A percentile compares a stretch with the other conserved stretches of the same genome.
phyloP scores from a whole-genome alignment of 2,888 invertebrate species.

The Chironomus tentans region DNA sequence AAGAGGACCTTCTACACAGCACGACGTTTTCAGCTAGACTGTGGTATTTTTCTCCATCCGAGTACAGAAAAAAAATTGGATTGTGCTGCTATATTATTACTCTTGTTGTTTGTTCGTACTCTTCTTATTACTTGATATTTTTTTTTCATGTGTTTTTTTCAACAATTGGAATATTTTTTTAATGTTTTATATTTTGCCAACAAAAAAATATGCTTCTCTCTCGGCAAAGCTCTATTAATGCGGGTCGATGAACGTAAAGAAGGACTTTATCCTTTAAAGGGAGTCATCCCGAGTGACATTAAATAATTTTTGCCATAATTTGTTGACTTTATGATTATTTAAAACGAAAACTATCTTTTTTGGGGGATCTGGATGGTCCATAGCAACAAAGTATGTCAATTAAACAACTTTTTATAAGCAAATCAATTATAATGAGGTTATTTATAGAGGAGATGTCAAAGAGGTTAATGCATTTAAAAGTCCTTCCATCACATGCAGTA shows the following conservation, averaged over 20 bases:
- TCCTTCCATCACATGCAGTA: too few relatives aligned
- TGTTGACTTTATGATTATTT: too few relatives aligned
- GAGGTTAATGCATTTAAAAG: too few relatives aligned
- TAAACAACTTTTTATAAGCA: too few relatives aligned
- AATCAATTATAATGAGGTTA: too few relatives aligned
- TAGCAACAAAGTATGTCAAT: too few relatives aligned
- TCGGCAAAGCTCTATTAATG: neutral
- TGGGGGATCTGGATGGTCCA: too few relatives aligned
- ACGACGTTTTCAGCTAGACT: conserved; percentile 27
- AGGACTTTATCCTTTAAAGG: neutral
- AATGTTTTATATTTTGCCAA: conserved; percentile 1
- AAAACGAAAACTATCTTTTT: too few relatives aligned
- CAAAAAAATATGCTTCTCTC: neutral
- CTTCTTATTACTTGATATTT: conserved; percentile 7
- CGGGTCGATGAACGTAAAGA: neutral
- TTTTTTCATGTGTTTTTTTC: conserved; percentile 13
- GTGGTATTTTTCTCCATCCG: conserved; percentile 22
- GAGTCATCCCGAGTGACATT: too few relatives aligned
- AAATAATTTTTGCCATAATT: too few relatives aligned
- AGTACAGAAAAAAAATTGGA: conserved; percentile 14
- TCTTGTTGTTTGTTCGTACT: conserved; percentile 20
- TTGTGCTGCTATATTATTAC: conserved; percentile 12
- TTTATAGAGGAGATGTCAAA: too few relatives aligned
- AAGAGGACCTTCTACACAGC: conserved; percentile 27
- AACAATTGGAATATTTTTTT: conserved; percentile 16